phyloP scores from a whole-genome alignment of 1,140 invertebrate species.

The Lethocerus indicus region DNA sequence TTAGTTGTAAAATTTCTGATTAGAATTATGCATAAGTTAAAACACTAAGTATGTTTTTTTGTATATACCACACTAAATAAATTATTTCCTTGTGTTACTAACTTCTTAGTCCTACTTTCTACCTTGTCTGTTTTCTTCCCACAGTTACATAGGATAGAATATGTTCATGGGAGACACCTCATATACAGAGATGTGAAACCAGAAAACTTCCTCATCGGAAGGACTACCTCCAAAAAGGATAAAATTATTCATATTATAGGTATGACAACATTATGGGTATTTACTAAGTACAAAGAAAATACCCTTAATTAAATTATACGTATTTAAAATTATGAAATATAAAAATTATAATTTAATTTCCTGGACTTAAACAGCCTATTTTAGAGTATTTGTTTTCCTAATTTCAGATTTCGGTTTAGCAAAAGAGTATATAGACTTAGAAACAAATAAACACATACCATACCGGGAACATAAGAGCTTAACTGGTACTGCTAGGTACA shows the following conservation, averaged over 20 bases:
- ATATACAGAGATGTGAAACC: slow-evolving; percentile 99
- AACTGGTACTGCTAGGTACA: slow-evolving; percentile 94
- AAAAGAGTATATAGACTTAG: slow-evolving; percentile 99
- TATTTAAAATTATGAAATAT: not conserved
- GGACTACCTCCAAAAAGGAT: slow-evolving; percentile 92
- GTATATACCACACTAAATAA: no score
- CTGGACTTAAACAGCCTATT: not conserved
- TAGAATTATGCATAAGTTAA: no score
- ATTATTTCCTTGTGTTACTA: no score
- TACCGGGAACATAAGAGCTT: slow-evolving; percentile 99
- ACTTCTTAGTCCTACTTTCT: not conserved
- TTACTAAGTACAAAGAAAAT: no score
- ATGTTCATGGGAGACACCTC: slow-evolving; percentile 96
- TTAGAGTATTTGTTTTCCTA: slow-evolving; percentile 1
- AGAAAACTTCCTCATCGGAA: slow-evolving; percentile 99
- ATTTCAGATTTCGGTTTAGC: slow-evolving; percentile 68
- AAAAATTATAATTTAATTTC: not conserved
- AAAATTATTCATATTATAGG: slow-evolving; percentile 99
- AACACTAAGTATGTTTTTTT: no score
- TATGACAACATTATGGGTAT: slow-evolving; percentile 28
- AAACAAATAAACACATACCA: slow-evolving; percentile 99
- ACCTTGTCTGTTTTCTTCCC: slow-evolving; percentile 20
- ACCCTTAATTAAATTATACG: not conserved
- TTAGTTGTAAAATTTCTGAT: no score
- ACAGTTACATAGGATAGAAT: slow-evolving; percentile 94